phyloP scores from a whole-genome alignment of 2,797 vertebrate species.

The Emydoidea blandingii region DNA sequence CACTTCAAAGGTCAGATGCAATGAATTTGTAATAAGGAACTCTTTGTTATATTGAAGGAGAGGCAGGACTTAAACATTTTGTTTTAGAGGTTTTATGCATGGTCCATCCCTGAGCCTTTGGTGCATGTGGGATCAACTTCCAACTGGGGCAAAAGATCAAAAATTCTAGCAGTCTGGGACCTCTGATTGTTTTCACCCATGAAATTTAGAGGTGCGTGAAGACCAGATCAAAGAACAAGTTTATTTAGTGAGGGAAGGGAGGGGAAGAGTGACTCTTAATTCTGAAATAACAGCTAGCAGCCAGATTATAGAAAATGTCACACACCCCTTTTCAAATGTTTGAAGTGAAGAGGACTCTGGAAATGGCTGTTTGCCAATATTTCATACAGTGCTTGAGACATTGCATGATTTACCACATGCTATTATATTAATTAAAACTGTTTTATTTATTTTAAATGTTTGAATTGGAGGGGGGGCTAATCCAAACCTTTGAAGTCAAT shows the following conservation, averaged over 20 bases:
- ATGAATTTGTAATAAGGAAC: rapidly evolving
- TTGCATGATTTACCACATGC: not conserved
- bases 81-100: not conserved
- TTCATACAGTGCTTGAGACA: not conserved
- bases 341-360: not conserved
- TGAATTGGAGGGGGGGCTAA: not conserved
- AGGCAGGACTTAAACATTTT: not conserved
- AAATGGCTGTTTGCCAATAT: not conserved
- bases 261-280: not conserved
- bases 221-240: not conserved
- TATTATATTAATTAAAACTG: not conserved
- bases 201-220: not conserved
- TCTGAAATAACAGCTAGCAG: not conserved
- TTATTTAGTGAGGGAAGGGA: not conserved
- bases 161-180: not conserved
- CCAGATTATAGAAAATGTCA: not conserved
- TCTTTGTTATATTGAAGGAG: not conserved
- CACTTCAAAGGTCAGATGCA: rapidly evolving
- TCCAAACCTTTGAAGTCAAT: conserved; percentile 15
- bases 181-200: not conserved
- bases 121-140: not conserved
- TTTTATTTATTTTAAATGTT: not conserved
- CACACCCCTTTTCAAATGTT: not conserved
- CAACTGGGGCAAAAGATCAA: not conserved
- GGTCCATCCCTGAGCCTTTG: not conserved